Base-by-base conservation (phyloP, 2,113 vertebrate species). In the Ammodytes dubius region DNA sequence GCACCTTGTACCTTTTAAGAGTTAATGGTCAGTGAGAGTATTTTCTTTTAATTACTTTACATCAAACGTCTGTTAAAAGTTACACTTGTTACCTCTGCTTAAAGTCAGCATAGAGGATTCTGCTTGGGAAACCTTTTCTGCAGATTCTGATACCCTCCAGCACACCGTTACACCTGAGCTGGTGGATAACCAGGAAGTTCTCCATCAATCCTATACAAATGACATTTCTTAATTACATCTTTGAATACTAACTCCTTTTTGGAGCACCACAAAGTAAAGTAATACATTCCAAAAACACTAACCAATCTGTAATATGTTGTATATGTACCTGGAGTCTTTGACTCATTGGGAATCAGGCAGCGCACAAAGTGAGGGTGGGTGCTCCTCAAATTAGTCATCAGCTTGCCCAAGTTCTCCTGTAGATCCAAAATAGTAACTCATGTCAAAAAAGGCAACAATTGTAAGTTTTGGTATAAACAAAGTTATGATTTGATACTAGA, bases 351-450 rank as follows among this genome's bases (percentile, higher is more conserved):
- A 85, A 91, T 91, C 82, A 91, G 60, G 65, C 90, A 91, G 35
- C 87, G 88, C 87, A 91, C 90, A 90, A 91, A 91, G 86, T 91
- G 90, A 87, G 90, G 90, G 76, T 89, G 90, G 17, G 90, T 91
- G 77, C 86, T 87, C 71, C 90, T 91, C 88, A 91, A 87, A 84
- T 91, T 91, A 4, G 90, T 91, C 90, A 91, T 91, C 72, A 89
- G 85, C 69, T 89, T 89, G 71, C 88, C 88, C 79, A 89, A 89
- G 76, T 91, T 91, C 71, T 91, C 90, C 90, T 91, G 45, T 74
- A 71, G 52, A 63, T 68, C 9, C 10, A 75, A 15, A 58, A 67
- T 42, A 12, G 10, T 17, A 2, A 70, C 7, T 14, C 0, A 67
- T 50, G 12, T 63, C 4, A 73, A 37, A 2, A 27, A 53, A 66